Base-by-base conservation (phyloP, 1,140 invertebrate species). In the Musca vetustissima region DNA sequence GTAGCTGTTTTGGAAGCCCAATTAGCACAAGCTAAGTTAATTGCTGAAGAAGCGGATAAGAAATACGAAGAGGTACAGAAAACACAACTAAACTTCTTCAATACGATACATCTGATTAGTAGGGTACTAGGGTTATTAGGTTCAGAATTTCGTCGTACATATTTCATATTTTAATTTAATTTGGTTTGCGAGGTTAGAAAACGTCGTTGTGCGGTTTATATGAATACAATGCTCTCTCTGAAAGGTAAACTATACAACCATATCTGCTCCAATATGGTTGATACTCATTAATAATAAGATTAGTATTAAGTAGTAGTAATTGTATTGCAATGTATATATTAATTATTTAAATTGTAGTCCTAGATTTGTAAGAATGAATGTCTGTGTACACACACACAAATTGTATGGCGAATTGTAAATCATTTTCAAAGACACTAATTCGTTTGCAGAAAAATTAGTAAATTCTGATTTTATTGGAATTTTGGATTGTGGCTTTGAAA, bases 1-100 rank as follows among this genome's bases (percentile, higher is more conserved):
- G 95, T 98, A 82, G 90, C 92, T 78, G 90, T 95, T 73, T 87
- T 99, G 87, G 97, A 98, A 86, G 90, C 93, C 72, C 95, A 98
- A 84, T 89, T 98, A 82, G 89, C 95, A 73, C 96, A 98, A 84
- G 96, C 97, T 80, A 97, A 97, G 87, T 90, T 95, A 84, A 97
- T 98, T 85, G 96, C 97, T 73, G 96, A 98, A 86, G 97, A 99
- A 87, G 95, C 96, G 74, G 97, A 98, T 87, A 97, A 97, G 87
- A 98, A 98, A 94, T 98, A 98, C 84, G 96, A 98, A 90, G 96
- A 98, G 95, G 96, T 98, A 86, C 79, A 75, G 67, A 17, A 53
- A 70, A 64, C 74, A 68, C 17, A 53, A 70, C 55, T 61, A 43
- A 61, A 73, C 36, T 11, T 43, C 36, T 43, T 61, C 17, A 61